Evolutionary conservation across 1,140 invertebrate species (phyloP).

Genomic region (Anastatus disparis): DNA sequence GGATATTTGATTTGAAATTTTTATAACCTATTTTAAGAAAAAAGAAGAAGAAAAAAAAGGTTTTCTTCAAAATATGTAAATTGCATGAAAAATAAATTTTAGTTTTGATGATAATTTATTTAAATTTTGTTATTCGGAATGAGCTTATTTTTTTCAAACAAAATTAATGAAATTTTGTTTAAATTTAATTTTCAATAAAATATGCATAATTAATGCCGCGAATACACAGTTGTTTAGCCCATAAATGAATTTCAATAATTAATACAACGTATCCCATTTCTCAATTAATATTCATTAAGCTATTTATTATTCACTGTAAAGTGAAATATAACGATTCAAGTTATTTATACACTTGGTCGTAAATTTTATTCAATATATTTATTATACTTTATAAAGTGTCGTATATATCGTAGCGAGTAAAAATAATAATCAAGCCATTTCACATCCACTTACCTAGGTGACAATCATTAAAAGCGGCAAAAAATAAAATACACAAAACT

Average conservation of each 20-base stretch:
- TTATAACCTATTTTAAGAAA: no score
- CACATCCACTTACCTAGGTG: conserved; percentile 3
- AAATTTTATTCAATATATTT: neutral
- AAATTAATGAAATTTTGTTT: neutral
- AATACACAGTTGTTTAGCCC: conserved; percentile 3
- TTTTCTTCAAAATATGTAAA: no score
- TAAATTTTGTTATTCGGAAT: no score
- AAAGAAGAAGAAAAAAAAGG: no score
- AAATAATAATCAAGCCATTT: conserved; percentile 36
- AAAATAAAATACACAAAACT: no score
- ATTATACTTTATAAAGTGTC: no score
- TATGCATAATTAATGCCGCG: neutral
- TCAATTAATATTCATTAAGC: conserved; percentile 15
- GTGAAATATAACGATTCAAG: neutral
- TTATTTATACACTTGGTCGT: conserved; percentile 10
- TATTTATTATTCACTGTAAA: conserved; percentile 9
- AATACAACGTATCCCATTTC: neutral
- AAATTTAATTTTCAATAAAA: neutral
- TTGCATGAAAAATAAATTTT: no score
- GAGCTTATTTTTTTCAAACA: no score
- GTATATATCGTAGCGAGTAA: neutral
- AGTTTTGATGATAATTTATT: no score
- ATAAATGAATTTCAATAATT: conserved; percentile 7
- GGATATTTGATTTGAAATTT: no score
- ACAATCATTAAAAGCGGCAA: conserved; percentile 24